These are phyloP conservation scores for Lepas anatifera DNA, from an alignment of 2,888 invertebrate species.

Conservation along the genomic window DNA sequence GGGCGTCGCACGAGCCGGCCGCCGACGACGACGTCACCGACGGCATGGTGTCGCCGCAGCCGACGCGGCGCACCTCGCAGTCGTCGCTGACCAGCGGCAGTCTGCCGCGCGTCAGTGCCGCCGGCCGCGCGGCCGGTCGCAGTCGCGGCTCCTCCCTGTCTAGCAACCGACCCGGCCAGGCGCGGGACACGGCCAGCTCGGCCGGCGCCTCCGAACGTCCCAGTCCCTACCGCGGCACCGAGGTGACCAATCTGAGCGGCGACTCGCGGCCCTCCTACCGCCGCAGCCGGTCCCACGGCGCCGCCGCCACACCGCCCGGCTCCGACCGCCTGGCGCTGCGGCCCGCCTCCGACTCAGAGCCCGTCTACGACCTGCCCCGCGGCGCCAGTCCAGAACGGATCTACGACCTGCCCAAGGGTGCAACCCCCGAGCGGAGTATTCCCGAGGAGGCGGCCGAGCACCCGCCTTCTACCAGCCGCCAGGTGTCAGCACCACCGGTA, in stretches of 20 bases:
- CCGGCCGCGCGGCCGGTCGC: neutral
- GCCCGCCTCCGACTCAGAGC: neutral
- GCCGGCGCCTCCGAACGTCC: neutral
- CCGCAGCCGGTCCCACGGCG: neutral
- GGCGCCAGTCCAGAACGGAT: neutral
- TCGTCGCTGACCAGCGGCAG: constrained; percentile 1
- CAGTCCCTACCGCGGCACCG: neutral
- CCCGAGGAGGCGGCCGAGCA: neutral
- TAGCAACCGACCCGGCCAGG: neutral
- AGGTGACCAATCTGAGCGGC: neutral
- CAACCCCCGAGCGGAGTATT: neutral
- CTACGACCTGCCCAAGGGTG: neutral
- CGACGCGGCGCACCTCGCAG: neutral
- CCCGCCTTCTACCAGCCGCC: neutral
- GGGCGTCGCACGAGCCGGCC: neutral
- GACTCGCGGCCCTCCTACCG: neutral
- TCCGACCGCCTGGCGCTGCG: neutral
- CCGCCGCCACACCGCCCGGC: neutral
- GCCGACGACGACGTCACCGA: neutral
- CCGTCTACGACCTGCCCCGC: constrained; percentile 1
- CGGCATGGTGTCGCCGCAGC: neutral
- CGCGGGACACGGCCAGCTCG: neutral
- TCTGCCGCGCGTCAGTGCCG: neutral
- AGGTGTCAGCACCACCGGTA: no score
- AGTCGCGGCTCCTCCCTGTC: neutral